Conservation (phyloP, 1,140 invertebrate genomes). For the Oreohelix idahoensis region DNA sequence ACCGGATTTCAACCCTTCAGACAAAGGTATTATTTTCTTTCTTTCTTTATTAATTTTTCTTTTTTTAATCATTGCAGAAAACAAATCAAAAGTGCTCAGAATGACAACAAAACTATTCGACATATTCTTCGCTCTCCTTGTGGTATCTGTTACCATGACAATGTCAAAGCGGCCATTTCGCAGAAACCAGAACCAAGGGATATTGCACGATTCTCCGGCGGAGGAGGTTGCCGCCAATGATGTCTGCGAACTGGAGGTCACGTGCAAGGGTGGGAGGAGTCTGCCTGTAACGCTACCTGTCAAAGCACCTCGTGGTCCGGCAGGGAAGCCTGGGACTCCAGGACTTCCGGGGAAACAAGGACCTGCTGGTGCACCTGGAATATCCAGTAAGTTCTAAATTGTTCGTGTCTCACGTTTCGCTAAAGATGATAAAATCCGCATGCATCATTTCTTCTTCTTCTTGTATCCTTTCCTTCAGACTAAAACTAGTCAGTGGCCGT, state of each 20-base stretch:
- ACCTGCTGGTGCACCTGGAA: conserved; percentile 50
- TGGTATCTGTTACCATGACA: conserved; percentile 29
- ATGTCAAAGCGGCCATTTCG: conserved; percentile 5
- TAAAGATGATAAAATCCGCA: too few species aligned
- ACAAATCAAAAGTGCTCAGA: too few species aligned
- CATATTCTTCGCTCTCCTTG: conserved; percentile 10
- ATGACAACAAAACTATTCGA: neutral
- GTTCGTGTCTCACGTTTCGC: too few species aligned
- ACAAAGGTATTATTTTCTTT: too few species aligned
- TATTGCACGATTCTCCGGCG: conserved; percentile 26
- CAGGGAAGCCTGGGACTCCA: conserved; percentile 56
- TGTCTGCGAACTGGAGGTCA: conserved; percentile 61
- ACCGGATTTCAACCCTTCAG: too few species aligned
- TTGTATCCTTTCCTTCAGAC: too few species aligned
- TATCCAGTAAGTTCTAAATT: conserved; percentile 5
- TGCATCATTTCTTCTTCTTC: too few species aligned
- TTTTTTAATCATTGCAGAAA: too few species aligned
- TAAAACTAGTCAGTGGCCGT: too few species aligned
- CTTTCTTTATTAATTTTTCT: too few species aligned
- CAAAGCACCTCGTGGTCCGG: conserved; percentile 59
- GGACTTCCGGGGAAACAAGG: conserved; percentile 61
- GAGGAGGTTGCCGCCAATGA: conserved; percentile 38
- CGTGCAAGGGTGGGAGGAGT: conserved; percentile 48
- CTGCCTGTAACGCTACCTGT: conserved; percentile 63
- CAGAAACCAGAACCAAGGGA: conserved; percentile 38